Evolutionary conservation across 2,888 invertebrate genomes (phyloP), one percentile per base, ranked within the genome.

Genomic region (Cheilosia grossa): DNA sequence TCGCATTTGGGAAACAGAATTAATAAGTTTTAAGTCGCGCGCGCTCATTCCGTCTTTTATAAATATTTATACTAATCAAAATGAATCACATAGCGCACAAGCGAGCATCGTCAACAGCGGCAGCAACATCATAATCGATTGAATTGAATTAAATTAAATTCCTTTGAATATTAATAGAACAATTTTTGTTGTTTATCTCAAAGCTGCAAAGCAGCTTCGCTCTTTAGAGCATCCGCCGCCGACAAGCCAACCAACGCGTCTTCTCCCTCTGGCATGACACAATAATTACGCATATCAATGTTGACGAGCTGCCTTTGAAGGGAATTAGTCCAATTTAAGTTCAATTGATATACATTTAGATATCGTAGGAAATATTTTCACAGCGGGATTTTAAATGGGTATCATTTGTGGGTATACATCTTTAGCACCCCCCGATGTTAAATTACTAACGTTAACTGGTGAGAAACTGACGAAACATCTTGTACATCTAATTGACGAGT

Each of bases 311-410:
- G 83, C 70, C 64, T 83, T 79, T 70, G 83, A 83, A 69, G 69
- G 79, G 83, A 79, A 83, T 83, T 83, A 83, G 79, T 79, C 69
- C 83, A 83, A 83, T 83, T 83, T 74, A 70, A 64, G 44, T 59
- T 59, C 79, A 83, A 83, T 83, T 83, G 83, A 79, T 64, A 74
- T 74, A 73, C 49, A 61, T 49, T 27, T 17, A 64, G n/a, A 64
- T 37, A 54, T 33, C n/a, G 6, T n/a, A 7, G 9, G 15, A 19
- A 10, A 44, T 58, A 37, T 56, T 33, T 7, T 33, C 17, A 33
- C 19, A 53, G 73, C 54, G 53, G 54, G 54, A 73, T 63, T 63
- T 51, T 61, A 72, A 70, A 40, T n/a, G 33, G 27, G 21, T 56
- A 56, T 58, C 49, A 49, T 17, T 73, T 73, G 73, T 54, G 33